These are phyloP conservation scores for Desmodus rotundus DNA, from an alignment of 2,113 vertebrate genomes.

Conservation along the genomic window DNA sequence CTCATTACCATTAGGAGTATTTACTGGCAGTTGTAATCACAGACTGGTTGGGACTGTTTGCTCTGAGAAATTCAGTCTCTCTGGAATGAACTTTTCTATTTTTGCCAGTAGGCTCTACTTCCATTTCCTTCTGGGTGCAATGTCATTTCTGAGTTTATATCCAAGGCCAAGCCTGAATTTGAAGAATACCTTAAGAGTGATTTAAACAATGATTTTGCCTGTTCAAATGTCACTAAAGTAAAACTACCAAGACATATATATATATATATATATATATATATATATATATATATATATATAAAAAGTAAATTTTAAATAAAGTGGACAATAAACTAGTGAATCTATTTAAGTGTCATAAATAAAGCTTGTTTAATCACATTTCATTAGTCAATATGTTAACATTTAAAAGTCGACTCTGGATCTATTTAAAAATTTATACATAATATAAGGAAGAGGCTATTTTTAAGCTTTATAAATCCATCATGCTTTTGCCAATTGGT, in stretches of 20 bases:
- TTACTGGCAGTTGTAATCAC: neutral
- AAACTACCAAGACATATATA: neutral
- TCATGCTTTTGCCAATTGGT: neutral
- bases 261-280: neutral
- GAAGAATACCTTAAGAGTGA: neutral
- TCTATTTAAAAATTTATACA: neutral
- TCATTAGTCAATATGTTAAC: neutral
- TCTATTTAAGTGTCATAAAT: slow-evolving; percentile 4
- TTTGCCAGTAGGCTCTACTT: neutral
- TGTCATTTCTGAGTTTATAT: neutral
- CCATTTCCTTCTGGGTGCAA: neutral
- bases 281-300: neutral
- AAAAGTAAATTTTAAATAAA: neutral
- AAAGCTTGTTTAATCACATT: neutral
- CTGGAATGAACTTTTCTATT: neutral
- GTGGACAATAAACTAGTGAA: neutral
- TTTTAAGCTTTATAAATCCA: neutral
- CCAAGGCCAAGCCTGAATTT: neutral
- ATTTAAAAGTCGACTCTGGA: slow-evolving; percentile 19
- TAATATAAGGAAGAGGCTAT: neutral
- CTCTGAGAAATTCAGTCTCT: neutral
- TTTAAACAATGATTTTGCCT: slow-evolving; percentile 6
- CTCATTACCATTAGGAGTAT: neutral
- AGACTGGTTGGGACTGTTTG: neutral
- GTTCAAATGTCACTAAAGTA: neutral